Conservation (phyloP, 2,797 vertebrate species). For the Bradypodion ventrale region DNA sequence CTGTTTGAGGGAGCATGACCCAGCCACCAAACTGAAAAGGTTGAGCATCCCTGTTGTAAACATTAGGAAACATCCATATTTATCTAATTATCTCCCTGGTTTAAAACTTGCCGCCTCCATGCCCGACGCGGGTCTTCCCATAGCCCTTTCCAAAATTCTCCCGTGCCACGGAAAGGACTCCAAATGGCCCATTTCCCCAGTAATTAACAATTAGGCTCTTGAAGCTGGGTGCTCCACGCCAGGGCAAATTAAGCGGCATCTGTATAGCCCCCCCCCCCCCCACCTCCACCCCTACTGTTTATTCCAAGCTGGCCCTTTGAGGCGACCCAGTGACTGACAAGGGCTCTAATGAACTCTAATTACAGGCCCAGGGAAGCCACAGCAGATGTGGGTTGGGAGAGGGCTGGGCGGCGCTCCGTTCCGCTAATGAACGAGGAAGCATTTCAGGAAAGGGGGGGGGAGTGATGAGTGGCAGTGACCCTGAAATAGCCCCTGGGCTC, state of each 20-base stretch:
- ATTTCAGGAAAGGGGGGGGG: background rate
- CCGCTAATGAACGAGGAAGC: conserved; percentile 63
- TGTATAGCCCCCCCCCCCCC: background rate
- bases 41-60: too few relatives aligned
- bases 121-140: too few relatives aligned
- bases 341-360: conserved; percentile 76
- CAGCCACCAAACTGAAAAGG: too few relatives aligned
- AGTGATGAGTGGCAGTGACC: conserved; percentile 64
- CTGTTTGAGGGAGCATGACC: too few relatives aligned
- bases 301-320: conserved; percentile 42
- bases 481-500: conserved; percentile 34
- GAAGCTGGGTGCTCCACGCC: conserved; percentile 29
- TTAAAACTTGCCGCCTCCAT: background rate
- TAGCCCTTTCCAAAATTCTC: background rate
- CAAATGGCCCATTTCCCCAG: conserved; percentile 22
- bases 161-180: background rate
- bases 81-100: background rate
- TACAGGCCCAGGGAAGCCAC: conserved; percentile 61
- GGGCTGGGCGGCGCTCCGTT: conserved; percentile 42
- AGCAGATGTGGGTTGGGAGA: conserved; percentile 57
- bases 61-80: background rate
- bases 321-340: conserved; percentile 69
- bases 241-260: conserved; percentile 47
- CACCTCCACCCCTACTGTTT: conserved; percentile 37
- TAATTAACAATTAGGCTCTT: background rate